Base-by-base conservation (phyloP, 2,888 invertebrate species). In the Papilio demoleus region DNA sequence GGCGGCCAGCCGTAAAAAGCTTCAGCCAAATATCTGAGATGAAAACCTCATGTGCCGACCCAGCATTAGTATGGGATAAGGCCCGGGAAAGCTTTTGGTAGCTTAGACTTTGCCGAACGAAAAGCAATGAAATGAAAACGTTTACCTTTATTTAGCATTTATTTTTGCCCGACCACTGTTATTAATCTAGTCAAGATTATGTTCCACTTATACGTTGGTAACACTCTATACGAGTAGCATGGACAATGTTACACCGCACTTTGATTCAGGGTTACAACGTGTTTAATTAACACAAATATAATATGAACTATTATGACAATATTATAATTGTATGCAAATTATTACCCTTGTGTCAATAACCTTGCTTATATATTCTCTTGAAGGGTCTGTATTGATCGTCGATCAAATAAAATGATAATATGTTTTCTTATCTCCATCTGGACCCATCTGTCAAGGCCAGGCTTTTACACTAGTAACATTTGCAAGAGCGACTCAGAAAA, bases 401-500 rank as follows among this genome's bases (percentile, higher is more conserved):
- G n/a, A 34, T 11, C 34, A 24, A 34, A 58, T 58, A 19, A 58
- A 34, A 34, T 17, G 14, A 24, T 11, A 47, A 11, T 8, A 4
- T 47, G 12, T 11, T 47, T 47, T 47, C 47, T 47, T 22, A 22
- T 22, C 6, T 56, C 24, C 22, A 24, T 50, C 4, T 14, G 45
- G 62, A 56, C 24, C 38, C 53, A 76, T 69, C 9, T 71, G 75
- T 71, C 76, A 79, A 82, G 83, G 82, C 73, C 82, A 72, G 70
- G 50, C 58, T 76, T 66, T 65, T 69, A 74, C 66, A 70, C 74
- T 78, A 78, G 80, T 85, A 85, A 87, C 79, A 81, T 80, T 88
- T 88, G 84, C 88, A 84, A 85, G 88, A 88, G 79, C 79, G 76
- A 75, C 78, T 81, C 72, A 70, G 76, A 73, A 71, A 70, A 72